Conservation (phyloP, 2,888 invertebrate species). For the Epistrophe eligans region DNA sequence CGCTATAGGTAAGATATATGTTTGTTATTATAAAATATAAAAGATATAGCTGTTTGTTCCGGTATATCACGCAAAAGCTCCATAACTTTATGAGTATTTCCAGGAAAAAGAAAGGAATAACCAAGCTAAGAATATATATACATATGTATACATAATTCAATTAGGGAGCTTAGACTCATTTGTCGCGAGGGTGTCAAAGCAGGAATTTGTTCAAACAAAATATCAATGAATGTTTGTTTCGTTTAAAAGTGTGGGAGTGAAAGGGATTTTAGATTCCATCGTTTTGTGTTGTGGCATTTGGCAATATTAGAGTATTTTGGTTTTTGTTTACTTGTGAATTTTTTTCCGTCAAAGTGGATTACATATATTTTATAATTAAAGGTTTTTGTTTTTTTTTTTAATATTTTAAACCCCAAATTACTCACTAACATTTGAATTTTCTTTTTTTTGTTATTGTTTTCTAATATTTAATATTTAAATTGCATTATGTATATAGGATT, state of each 20-base stretch:
- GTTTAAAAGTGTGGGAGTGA: not conserved
- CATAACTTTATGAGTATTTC: slow-evolving; percentile 28
- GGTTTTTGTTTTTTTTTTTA: not conserved
- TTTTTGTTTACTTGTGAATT: not conserved
- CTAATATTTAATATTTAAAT: too few relatives aligned
- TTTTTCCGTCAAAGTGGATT: not conserved
- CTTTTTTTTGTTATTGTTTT: too few relatives aligned
- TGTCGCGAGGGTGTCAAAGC: slow-evolving; percentile 28
- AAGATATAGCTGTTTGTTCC: slow-evolving; percentile 42
- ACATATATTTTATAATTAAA: not conserved
- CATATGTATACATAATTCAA: slow-evolving; percentile 45
- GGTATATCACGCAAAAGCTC: slow-evolving; percentile 53
- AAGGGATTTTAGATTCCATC: slow-evolving; percentile 11
- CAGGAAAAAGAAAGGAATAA: slow-evolving; percentile 7
- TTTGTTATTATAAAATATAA: not conserved
- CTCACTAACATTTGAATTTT: too few relatives aligned
- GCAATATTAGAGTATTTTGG: not conserved
- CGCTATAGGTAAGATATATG: not conserved
- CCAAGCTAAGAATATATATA: not conserved
- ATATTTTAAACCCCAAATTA: too few relatives aligned
- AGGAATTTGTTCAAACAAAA: slow-evolving; percentile 30
- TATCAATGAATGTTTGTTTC: slow-evolving; percentile 36
- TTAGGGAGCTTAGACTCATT: slow-evolving; percentile 33
- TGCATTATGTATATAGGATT: too few relatives aligned
- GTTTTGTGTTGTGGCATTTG: not conserved